Base-by-base conservation (phyloP, 2,113 vertebrate genomes). In the Procapra przewalskii region DNA sequence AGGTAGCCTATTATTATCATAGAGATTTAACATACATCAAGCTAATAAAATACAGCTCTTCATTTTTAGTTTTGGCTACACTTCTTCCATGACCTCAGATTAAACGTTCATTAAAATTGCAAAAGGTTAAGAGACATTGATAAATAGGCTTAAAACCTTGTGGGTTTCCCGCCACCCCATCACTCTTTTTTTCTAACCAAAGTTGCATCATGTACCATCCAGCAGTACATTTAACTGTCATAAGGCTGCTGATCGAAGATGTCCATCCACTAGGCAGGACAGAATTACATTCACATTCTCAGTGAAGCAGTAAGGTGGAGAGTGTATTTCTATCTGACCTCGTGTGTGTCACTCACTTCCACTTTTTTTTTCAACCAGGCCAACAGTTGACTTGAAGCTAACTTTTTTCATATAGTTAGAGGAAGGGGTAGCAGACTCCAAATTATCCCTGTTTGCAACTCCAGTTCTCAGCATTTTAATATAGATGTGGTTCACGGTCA, bases 41-140 rank as follows among this genome's bases (percentile, higher is more conserved):
- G 60, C 33, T 92, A 95, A 96, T 97, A 85, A 94, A 94, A 82
- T 94, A 29, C 11, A 88, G 80, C 36, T 97, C 90, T 97, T 98
- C 91, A 88, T 98, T 87, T 97, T 89, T 81, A 60, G 83, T 96
- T 97, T 97, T 14, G 62, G 25, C 86, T 64, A 64, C 91, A 27
- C 29, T 1, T 54, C 90, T 95, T 98, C 55, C 36, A 29, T 94
- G 31, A 48, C 15, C 19, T 96, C 75, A 82, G 86, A 85, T 71
- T 94, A 86, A 62, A 90, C 95, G 64, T 71, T 52, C 92, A 91
- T 62, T 85, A 93, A 62, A 90, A n/a, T 14, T 94, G 54, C 86
- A 90, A 90, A 87, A 43, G 27, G 19, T 83, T 55, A 52, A 90
- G 77, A 92, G 45, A 79, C 50, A 84, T 29, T n/a, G 86, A 60